Percentiles rank a stretch among this genome's conserved stretches.
Evolutionary conservation across 2,113 vertebrate genomes (phyloP).

Genomic region (Phaetusa simplex): DNA sequence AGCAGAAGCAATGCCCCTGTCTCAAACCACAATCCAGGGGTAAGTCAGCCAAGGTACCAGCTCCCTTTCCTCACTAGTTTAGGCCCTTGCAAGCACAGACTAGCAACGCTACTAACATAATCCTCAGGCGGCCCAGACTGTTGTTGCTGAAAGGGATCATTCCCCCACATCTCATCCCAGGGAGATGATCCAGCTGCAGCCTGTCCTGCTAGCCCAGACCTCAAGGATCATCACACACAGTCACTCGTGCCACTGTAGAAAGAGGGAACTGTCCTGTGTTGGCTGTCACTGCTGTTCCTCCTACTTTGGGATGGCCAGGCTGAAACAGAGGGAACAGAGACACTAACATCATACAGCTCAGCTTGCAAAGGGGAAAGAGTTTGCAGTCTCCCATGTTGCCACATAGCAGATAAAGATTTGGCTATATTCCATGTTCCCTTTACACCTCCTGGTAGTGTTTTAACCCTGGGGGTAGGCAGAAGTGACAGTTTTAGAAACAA

Average conservation of each 20-base stretch:
- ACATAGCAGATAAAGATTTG: background rate
- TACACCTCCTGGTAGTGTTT: background rate
- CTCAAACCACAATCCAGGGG: background rate
- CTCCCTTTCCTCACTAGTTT: background rate
- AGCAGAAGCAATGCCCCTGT: fast-evolving
- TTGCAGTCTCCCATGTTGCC: background rate
- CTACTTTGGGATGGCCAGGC: background rate
- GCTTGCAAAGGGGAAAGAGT: background rate
- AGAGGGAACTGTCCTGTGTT: background rate
- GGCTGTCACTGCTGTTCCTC: background rate
- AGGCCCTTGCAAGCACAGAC: background rate
- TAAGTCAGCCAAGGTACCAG: background rate
- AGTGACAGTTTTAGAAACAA: background rate
- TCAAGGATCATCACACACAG: background rate
- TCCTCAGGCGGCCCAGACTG: background rate
- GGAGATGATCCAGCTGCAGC: background rate
- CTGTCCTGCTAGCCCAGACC: background rate
- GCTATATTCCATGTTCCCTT: background rate
- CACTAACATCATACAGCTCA: background rate
- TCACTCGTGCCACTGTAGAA: background rate
- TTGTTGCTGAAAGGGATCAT: background rate
- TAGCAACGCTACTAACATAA: background rate
- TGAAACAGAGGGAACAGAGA: background rate
- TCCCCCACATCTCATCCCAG: background rate
- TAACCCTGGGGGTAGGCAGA: background rate